Percentiles rank a stretch among this genome's conserved stretches.
Evolutionary conservation across 2,888 invertebrate genomes (phyloP).

Genomic region (Muscina levida): DNA sequence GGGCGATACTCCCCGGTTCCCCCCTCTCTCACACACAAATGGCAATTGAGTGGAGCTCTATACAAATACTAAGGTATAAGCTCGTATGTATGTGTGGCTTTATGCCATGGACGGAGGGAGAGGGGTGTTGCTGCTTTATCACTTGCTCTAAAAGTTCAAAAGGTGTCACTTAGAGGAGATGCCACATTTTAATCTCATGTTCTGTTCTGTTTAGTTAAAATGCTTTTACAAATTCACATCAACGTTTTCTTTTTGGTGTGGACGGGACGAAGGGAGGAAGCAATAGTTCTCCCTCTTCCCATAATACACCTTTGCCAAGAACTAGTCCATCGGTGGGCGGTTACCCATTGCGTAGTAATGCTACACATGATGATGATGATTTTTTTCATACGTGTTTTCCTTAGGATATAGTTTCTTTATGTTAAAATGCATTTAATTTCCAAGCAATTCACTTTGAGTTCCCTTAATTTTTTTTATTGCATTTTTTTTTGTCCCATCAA

Average conservation of each 20-base stretch:
- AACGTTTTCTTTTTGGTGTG: no score
- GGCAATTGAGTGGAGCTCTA: not conserved
- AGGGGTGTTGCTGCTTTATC: constrained; percentile 6
- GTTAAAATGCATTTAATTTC: constrained; percentile 61
- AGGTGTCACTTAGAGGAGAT: constrained; percentile 61
- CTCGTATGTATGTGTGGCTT: no score
- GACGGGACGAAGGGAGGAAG: no score
- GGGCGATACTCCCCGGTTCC: not conserved
- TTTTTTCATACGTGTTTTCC: no score
- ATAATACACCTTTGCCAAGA: no score
- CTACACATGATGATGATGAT: no score
- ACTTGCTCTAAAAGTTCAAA: constrained; percentile 40
- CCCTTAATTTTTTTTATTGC: not conserved
- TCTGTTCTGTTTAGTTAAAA: constrained; percentile 46
- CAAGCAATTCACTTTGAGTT: constrained; percentile 68
- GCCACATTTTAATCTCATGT: constrained; percentile 59
- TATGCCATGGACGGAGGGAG: not conserved
- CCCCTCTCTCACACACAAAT: not conserved
- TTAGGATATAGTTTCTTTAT: constrained; percentile 33
- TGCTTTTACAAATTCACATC: constrained; percentile 51
- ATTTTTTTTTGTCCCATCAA: not conserved
- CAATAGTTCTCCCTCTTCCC: no score
- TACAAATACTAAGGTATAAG: no score
- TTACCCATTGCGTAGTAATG: no score
- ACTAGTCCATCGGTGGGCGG: no score